Evolutionary conservation across 2,113 vertebrate genomes (phyloP), one percentile per base, ranked within the genome.

Genomic region (Anthoscopus minutus): DNA sequence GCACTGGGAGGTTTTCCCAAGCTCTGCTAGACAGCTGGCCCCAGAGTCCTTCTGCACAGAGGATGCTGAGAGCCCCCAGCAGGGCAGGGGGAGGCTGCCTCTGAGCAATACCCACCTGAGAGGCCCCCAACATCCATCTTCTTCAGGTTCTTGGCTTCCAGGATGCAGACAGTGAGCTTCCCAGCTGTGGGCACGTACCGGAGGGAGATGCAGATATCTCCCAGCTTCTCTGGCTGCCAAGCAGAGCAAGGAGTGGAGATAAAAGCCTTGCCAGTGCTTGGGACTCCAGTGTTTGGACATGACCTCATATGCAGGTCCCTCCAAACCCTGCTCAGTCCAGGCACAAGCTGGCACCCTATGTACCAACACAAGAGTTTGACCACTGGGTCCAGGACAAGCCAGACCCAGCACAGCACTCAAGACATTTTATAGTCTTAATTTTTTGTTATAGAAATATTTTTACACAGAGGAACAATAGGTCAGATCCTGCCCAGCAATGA

Each of bases 91-190:
- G 37, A 60, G 31, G 66, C 47, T 35, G 21, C 7, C n/a, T n/a
- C 53, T 1, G 7, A 56, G 61, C 3, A 2, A 40, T 54, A 90
- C 96, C 30, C 51, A 99, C 99, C 99, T 98, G 99, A 99, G 82
- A 99, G 98, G 67, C 99, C 99, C 3, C 99, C 99, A 2, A 99
- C 99, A 33, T 99, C 99, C 99, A 99, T 99, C 98, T 99, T 99
- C 98, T 99, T 99, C 93, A 99, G 98, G 96, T 99, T 99, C 98
- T 99, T 99, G 86, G 99, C 99, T 76, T 99, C 99, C 96, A 99
- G 97, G 93, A 99, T 99, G 88, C 99, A 99, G 96, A 99, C 99
- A 9, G 99, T 99, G 95, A 99, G 98, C 88, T 99, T 99, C 64
- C 99, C 99, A 0, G 99, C 99, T 0, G 99, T 99, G 88, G 99